These are phyloP conservation scores for Athene noctua DNA, from an alignment of 2,113 vertebrate genomes.

Conservation along the genomic window DNA sequence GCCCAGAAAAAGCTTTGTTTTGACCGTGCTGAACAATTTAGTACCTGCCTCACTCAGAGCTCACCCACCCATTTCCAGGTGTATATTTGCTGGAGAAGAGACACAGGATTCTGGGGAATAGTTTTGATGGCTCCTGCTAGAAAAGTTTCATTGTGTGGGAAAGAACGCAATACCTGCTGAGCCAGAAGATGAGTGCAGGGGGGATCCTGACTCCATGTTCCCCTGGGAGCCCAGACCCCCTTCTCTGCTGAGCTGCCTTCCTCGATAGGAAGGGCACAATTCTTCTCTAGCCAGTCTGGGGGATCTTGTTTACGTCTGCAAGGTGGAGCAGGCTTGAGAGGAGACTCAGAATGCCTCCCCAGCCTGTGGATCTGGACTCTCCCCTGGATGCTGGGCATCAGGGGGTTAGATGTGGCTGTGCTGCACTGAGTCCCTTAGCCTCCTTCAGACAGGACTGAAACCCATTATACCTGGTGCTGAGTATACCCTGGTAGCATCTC, in stretches of 20 bases:
- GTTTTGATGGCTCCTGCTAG: not conserved
- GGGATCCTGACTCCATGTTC: accelerated
- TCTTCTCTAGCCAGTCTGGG: not conserved
- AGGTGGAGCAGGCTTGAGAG: not conserved
- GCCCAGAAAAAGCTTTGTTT: not conserved
- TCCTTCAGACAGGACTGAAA: not conserved
- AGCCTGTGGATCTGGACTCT: not conserved
- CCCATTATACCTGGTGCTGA: not conserved
- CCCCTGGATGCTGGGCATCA: not conserved
- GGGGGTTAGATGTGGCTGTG: not conserved
- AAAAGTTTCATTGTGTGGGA: not conserved
- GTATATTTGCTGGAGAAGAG: not conserved
- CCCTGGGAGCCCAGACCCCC: not conserved
- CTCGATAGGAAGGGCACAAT: not conserved
- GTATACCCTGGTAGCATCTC: not conserved
- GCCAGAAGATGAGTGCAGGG: not conserved
- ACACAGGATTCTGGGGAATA: not conserved
- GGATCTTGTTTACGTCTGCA: not conserved
- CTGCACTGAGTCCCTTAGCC: not conserved
- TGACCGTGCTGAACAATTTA: not conserved
- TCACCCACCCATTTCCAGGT: not conserved
- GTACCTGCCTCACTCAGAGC: not conserved
- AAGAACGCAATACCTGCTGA: accelerated
- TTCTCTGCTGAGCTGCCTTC: not conserved
- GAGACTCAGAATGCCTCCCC: not conserved